These are phyloP conservation scores for Lithophane leautieri DNA, from an alignment of 2,888 invertebrate genomes.

Conservation along the genomic window DNA sequence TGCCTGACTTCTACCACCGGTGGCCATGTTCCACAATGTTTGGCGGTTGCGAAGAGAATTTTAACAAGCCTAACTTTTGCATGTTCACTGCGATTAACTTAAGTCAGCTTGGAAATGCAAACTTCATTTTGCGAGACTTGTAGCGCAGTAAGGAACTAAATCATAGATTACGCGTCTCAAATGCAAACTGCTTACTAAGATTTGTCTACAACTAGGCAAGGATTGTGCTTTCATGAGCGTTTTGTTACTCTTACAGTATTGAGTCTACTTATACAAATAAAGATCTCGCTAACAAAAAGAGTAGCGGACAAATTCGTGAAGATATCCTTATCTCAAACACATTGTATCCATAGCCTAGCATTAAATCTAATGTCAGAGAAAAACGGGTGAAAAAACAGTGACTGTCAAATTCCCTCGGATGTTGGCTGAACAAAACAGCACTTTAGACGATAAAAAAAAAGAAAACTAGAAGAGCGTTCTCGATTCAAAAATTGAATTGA, in stretches of 20 bases:
- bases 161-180: constrained; percentile 57
- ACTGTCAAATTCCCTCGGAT: constrained; percentile 89
- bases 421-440: constrained; percentile 90
- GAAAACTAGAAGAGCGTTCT: constrained; percentile 89
- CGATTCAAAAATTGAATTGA: constrained; percentile 91
- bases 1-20: constrained; percentile 58
- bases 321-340: constrained; percentile 65
- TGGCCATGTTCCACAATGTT: constrained; percentile 70
- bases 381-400: constrained; percentile 88
- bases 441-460: constrained; percentile 88
- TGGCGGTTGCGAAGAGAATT: constrained; percentile 67
- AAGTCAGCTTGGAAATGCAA: constrained; percentile 63
- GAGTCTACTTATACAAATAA: constrained; percentile 59
- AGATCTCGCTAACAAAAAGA: constrained; percentile 50
- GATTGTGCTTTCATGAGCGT: constrained; percentile 35
- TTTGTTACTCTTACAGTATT: constrained; percentile 33
- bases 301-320: constrained; percentile 60
- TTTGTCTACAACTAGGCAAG: constrained; percentile 44
- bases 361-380: constrained; percentile 82
- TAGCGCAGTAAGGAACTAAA: constrained; percentile 52
- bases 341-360: constrained; percentile 78
- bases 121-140: constrained; percentile 58
- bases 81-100: constrained; percentile 64
- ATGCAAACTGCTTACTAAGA: constrained; percentile 55
- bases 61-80: constrained; percentile 70